Percentiles rank a stretch among this genome's conserved stretches.
phyloP scores from a whole-genome alignment of 2,888 invertebrate species.

The Didymodactylos carnosus region DNA sequence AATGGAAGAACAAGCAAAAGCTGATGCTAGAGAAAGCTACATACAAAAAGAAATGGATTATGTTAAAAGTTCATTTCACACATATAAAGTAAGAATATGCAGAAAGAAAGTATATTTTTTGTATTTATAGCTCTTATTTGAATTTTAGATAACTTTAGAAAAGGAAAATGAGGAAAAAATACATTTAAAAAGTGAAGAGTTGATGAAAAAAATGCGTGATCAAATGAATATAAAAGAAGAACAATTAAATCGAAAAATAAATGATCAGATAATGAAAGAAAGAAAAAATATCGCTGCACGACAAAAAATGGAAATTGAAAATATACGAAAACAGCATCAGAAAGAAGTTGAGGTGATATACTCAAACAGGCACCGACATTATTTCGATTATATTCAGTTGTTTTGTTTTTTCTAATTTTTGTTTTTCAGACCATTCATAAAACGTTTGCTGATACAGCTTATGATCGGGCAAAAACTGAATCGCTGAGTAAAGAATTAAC shows the following conservation, averaged over 20 bases:
- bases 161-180: not conserved
- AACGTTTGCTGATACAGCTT: not conserved
- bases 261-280: not conserved
- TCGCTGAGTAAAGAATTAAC: not conserved
- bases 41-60: not conserved
- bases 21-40: not conserved
- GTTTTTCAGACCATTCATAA: not conserved
- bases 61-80: not conserved
- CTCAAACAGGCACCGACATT: too few relatives aligned
- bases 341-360: not conserved
- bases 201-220: not conserved
- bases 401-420: not conserved
- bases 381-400: too few relatives aligned
- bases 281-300: not conserved
- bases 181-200: not conserved
- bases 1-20: not conserved
- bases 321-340: not conserved
- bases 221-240: not conserved
- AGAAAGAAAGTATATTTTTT: not conserved
- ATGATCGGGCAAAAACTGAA: not conserved
- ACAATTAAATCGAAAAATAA: not conserved
- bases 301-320: not conserved
- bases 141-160: not conserved
- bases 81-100: not conserved
- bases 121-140: not conserved